A percentile compares a stretch with the other conserved stretches of the same genome.
These are phyloP conservation scores for Thinocorus orbignyianus DNA, from an alignment of 2,113 vertebrate species.

Conservation along the genomic window DNA sequence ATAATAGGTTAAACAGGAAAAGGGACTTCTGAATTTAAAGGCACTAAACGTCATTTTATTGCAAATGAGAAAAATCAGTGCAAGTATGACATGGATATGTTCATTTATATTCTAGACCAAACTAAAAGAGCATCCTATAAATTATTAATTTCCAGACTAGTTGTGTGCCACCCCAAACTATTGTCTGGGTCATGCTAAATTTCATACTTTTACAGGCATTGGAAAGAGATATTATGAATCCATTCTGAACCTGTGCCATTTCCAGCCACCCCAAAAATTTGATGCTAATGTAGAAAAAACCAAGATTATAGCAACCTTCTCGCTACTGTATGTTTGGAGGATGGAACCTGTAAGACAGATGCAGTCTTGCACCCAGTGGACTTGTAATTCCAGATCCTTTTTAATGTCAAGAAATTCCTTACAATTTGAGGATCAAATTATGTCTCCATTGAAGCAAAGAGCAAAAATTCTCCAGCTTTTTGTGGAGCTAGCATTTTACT, in stretches of 20 bases:
- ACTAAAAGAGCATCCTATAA: constrained; percentile 21
- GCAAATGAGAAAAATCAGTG: constrained; percentile 54
- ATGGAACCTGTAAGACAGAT: too few species aligned
- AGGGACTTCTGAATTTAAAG: constrained; percentile 30
- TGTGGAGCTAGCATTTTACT: not conserved
- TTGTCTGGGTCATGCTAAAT: not conserved
- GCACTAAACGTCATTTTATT: constrained; percentile 36
- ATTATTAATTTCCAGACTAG: constrained; percentile 52
- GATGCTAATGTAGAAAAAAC: not conserved
- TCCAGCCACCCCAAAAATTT: not conserved
- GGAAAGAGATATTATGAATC: not conserved
- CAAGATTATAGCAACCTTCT: not conserved
- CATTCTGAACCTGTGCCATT: not conserved
- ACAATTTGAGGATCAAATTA: not conserved
- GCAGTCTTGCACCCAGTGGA: not conserved
- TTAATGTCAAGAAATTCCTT: not conserved
- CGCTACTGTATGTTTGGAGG: not conserved
- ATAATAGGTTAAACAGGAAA: constrained; percentile 51
- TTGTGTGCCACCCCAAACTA: not conserved
- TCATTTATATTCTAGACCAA: constrained; percentile 66
- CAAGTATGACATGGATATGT: constrained; percentile 1
- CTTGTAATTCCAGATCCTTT: not conserved
- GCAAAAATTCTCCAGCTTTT: not conserved
- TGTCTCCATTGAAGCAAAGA: not conserved
- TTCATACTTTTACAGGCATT: not conserved